These are phyloP conservation scores for Netelia melanura DNA, from an alignment of 2,888 invertebrate genomes.

Conservation along the genomic window DNA sequence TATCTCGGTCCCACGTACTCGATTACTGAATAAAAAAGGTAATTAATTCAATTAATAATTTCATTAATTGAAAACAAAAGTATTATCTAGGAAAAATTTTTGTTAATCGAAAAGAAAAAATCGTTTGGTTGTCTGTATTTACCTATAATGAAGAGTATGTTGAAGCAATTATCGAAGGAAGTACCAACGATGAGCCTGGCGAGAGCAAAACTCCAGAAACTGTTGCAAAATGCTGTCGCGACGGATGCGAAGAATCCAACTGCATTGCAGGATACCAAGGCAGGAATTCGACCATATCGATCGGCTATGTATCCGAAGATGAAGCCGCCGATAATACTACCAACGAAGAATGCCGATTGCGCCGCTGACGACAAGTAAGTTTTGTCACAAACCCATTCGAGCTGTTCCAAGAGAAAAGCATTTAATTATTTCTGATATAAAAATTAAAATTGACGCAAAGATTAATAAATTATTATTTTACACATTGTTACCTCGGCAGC, in stretches of 20 bases:
- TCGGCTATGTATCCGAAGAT: constrained; percentile 96
- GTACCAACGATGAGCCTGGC: constrained; percentile 94
- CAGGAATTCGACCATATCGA: constrained; percentile 93
- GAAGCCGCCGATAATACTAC: constrained; percentile 94
- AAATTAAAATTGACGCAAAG: too few relatives aligned
- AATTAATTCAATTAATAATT: constrained; percentile 17
- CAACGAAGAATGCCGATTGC: constrained; percentile 95
- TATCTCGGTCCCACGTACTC: constrained; percentile 96
- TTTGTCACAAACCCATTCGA: constrained; percentile 95
- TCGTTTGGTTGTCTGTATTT: constrained; percentile 74
- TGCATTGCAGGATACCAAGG: constrained; percentile 92
- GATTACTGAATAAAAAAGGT: constrained; percentile 87
- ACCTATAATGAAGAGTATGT: constrained; percentile 97
- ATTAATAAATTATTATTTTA: not conserved
- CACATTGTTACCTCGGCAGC: constrained; percentile 90
- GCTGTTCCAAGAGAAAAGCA: constrained; percentile 84
- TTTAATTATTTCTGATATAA: not conserved
- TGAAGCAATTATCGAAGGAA: constrained; percentile 95
- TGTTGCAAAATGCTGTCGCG: constrained; percentile 90
- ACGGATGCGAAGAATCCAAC: constrained; percentile 91
- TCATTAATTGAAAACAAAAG: too few relatives aligned
- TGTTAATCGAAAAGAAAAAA: too few relatives aligned
- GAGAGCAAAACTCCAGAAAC: constrained; percentile 92
- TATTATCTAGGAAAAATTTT: too few relatives aligned
- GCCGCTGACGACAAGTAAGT: constrained; percentile 92